Base-by-base conservation (phyloP, 2,113 vertebrate genomes). In the Corythornis vintsioides region DNA sequence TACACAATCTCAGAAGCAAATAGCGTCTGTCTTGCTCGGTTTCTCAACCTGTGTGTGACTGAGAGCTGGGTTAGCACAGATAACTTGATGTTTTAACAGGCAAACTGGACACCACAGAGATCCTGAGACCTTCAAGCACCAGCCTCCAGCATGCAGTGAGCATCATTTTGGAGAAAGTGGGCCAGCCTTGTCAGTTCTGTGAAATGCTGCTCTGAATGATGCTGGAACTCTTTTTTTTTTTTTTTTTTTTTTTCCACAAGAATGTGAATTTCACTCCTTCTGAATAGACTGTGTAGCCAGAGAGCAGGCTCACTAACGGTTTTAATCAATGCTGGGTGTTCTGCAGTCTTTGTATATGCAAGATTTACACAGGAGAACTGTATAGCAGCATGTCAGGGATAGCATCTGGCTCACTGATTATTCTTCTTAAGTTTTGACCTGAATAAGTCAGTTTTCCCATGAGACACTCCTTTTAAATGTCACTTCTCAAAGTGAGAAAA, bases 11-110 rank as follows among this genome's bases (percentile, higher is more conserved):
- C 40, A 48, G 53, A 45, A 16, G 40, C 45, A 83, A 87, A 78
- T 0, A 42, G 4, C 7, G 29, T 28, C 60, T n/a, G 9, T 28
- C 33, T 48, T 42, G 65, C 65, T 72, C 1, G 1, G 4, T 19
- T 90, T 65, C 67, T 35, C 55, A 50, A 10, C 29, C 19, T 35
- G 61, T n/a, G 53, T 29, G 25, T 48, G 74, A 60, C 80, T 72
- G 66, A 59, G 43, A 52, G 16, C 20, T 3, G 17, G 75, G 59
- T 21, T 14, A 16, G 43, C 17, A 8, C 5, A 31, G 43, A 31
- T 74, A 25, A 35, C 8, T 38, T 69, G 71, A 38, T 59, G 1
- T 40, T 82, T 52, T 40, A 65, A 31, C 38, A n/a, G 35, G 24
- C 21, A 6, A 63, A 64, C 43, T 29, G 21, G 5, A 57, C 13